A percentile compares a stretch with the other conserved stretches of the same genome.
phyloP scores from a whole-genome alignment of 2,888 invertebrate species.

The Lasioglossum figueresi region DNA sequence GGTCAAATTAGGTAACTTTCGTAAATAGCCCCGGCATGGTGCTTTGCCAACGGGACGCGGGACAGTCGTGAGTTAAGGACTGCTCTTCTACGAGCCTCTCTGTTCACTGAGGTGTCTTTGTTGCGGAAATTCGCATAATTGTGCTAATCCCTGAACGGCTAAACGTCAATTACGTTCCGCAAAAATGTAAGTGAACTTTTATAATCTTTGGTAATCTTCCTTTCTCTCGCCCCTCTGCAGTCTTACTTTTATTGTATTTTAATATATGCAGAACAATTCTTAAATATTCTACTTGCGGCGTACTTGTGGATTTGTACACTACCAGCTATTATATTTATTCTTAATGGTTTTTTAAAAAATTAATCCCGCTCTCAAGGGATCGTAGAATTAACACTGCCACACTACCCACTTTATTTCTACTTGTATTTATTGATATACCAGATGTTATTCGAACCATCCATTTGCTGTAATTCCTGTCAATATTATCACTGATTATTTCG shows the following conservation, averaged over 20 bases:
- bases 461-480: background rate
- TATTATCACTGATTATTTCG: background rate
- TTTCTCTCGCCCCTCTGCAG: background rate
- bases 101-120: background rate
- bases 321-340: background rate
- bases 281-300: no score
- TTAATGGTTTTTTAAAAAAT: background rate
- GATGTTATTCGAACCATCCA: background rate
- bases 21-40: conserved; percentile 66
- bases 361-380: background rate
- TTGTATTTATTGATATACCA: no score
- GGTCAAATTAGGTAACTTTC: conserved; percentile 74
- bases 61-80: conserved; percentile 42
- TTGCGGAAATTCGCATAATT: conserved; percentile 15
- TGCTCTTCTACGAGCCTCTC: conserved; percentile 26
- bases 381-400: background rate
- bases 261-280: background rate
- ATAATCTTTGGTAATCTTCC: background rate
- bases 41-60: conserved; percentile 30
- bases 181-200: background rate
- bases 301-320: background rate
- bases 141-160: background rate
- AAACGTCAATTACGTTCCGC: background rate
- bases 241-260: no score
- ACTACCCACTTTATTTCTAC: background rate